Conservation (phyloP, 2,797 vertebrate species). For the Dicrostonyx torquatus region DNA sequence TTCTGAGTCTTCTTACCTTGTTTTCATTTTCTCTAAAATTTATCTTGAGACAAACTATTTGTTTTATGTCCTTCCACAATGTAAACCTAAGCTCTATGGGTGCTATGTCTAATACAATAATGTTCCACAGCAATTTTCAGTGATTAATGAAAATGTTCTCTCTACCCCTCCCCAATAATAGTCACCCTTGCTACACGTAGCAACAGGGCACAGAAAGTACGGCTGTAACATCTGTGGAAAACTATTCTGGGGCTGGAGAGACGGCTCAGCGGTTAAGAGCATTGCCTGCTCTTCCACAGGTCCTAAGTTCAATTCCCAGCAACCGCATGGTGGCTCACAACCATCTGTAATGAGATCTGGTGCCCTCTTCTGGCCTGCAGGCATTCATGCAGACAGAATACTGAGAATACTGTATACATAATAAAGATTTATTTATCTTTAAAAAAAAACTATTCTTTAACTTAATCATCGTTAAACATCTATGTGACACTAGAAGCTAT, state of each 20-base stretch:
- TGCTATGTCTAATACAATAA: background rate
- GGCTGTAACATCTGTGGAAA: background rate
- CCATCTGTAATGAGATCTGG: no score
- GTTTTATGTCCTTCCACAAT: background rate
- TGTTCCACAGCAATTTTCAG: background rate
- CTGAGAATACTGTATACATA: no score
- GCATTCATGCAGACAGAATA: no score
- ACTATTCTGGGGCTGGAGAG: no score
- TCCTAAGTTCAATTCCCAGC: no score
- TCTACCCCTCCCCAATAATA: background rate
- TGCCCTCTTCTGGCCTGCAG: no score
- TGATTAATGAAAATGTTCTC: background rate
- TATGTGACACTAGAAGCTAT: background rate
- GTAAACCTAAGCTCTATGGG: slow-evolving; percentile 22
- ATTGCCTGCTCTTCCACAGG: no score
- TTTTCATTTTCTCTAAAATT: background rate
- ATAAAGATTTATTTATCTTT: no score
- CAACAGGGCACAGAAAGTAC: background rate
- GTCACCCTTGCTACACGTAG: background rate
- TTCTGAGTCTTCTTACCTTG: background rate
- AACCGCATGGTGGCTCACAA: no score
- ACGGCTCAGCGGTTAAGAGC: no score
- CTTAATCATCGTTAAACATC: background rate
- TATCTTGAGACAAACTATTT: background rate
- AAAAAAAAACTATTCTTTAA: background rate